These are phyloP conservation scores for Protonibea diacanthus DNA, from an alignment of 2,797 vertebrate genomes.

Conservation along the genomic window DNA sequence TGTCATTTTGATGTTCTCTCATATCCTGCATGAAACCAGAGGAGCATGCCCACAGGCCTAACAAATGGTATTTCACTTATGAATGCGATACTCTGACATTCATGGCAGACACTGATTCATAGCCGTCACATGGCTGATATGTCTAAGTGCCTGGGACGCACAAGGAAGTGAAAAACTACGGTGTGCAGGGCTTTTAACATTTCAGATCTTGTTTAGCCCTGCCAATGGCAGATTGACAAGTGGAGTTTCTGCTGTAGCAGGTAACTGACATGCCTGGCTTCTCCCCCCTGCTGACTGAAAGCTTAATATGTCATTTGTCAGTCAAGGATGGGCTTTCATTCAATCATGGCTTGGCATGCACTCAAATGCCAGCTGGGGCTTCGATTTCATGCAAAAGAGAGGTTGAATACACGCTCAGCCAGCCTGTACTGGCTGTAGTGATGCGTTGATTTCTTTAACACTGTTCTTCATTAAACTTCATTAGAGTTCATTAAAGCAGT, in stretches of 20 bases:
- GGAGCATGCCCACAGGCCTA: conserved; percentile 67
- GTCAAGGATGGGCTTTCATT: conserved; percentile 88
- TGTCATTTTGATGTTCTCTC: conserved; percentile 70
- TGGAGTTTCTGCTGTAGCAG: conserved; percentile 84
- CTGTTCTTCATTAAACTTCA: conserved; percentile 37
- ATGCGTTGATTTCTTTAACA: conserved; percentile 61
- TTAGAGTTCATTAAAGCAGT: conserved; percentile 48
- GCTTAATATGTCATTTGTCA: conserved; percentile 90
- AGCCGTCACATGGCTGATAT: conserved; percentile 80
- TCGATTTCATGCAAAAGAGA: conserved; percentile 78
- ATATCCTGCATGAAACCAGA: conserved; percentile 74
- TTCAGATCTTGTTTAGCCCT: conserved; percentile 88
- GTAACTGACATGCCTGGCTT: conserved; percentile 87
- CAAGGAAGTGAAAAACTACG: conserved; percentile 77
- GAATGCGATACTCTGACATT: conserved; percentile 83
- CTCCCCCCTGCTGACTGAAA: conserved; percentile 83
- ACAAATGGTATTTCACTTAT: conserved; percentile 82
- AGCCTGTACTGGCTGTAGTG: conserved; percentile 46
- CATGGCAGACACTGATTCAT: conserved; percentile 83
- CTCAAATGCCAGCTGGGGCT: conserved; percentile 80
- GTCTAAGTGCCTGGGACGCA: conserved; percentile 81
- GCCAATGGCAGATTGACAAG: conserved; percentile 86
- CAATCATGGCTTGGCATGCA: conserved; percentile 83
- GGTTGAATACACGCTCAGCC: conserved; percentile 62
- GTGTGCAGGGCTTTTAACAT: conserved; percentile 82